phyloP scores from a whole-genome alignment of 2,113 vertebrate species.

The Pseudois nayaur region DNA sequence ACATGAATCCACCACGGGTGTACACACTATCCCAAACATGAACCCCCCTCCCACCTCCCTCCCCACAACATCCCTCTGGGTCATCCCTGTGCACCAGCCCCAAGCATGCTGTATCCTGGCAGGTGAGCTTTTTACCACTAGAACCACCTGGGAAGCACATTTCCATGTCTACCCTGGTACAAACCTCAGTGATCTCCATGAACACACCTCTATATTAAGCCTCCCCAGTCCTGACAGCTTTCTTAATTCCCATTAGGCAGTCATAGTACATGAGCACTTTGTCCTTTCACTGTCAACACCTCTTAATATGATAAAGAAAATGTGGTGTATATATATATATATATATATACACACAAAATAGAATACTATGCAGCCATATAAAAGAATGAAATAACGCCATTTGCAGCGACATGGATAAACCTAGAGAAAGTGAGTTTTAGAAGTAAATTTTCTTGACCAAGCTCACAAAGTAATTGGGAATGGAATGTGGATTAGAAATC shows the following conservation, averaged over 20 bases:
- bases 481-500: background rate
- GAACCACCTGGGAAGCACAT: background rate
- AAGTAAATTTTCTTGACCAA: background rate
- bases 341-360: background rate
- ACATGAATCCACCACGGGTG: too few species aligned
- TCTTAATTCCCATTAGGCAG: background rate
- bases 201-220: too few species aligned
- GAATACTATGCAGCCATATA: background rate
- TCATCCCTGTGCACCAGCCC: too few species aligned
- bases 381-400: background rate
- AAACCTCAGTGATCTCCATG: background rate
- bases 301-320: background rate
- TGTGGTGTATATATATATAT: background rate
- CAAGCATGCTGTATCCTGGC: background rate
- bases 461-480: background rate
- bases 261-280: background rate
- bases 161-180: background rate
- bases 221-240: background rate
- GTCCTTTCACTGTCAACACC: background rate
- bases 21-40: too few species aligned
- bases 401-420: background rate
- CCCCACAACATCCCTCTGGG: too few species aligned
- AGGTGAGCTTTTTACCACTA: background rate
- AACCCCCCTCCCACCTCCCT: too few species aligned
- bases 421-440: background rate